Evolutionary conservation across 2,797 vertebrate genomes (phyloP), one percentile per base, ranked within the genome.

Genomic region (Pseudochaenichthys georgianus): DNA sequence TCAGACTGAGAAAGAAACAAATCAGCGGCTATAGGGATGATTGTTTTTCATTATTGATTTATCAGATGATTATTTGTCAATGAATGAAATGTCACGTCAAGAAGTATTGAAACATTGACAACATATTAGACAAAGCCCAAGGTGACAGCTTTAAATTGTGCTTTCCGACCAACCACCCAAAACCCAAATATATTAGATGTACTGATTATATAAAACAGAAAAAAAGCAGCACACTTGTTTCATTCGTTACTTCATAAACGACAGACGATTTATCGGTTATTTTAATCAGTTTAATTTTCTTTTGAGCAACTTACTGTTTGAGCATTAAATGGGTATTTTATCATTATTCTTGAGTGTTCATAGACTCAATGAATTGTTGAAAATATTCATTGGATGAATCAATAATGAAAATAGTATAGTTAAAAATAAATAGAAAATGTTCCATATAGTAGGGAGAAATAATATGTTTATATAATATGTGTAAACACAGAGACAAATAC

Each of bases 401-500:
- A 61, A 63, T 75, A 48, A 38, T 52, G 64, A 81, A 78, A 80
- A 79, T 41, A 80, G 51, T 72, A 64, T 71, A 65, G 65, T 74
- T 80, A 19, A 73, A 78, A 84, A 81, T 78, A 71, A 84, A 78
- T 72, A 69, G 55, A 80, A 85, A 80, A 78, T 8, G 51, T 64
- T 77, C 31, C 73, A 82, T 74, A 54, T 76, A 78, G 70, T 75
- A 58, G 45, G 63, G 23, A 82, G 71, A 54, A 75, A 84, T 80
- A 74, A 60, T 58, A 73, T 77, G 70, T 79, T 81, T 84, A 68
- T 75, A 68, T 63, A 72, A 21, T 57, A 68, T 58, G 55, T 76
- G 62, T 72, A 89, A 70, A 86, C 41, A 87, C 76, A 89, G n/a
- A 88, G 63, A 86, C 73, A 87, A 59, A 75, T 64, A 87, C 77